phyloP scores from a whole-genome alignment of 2,888 invertebrate species.

The Allolobophora icterica region DNA sequence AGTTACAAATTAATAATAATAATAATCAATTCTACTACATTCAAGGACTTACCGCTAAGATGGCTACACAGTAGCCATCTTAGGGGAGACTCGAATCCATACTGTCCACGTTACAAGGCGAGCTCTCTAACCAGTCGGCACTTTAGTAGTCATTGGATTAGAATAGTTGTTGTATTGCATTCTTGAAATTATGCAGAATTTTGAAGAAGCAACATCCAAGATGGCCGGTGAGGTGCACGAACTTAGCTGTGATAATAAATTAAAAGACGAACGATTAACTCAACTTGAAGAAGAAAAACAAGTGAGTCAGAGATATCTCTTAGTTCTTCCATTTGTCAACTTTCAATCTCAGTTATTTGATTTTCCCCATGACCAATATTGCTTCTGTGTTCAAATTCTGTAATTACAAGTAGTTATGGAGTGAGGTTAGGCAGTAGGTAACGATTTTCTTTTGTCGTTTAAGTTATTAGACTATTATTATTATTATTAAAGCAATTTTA shows the following conservation, averaged over 20 bases:
- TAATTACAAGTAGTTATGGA: neutral
- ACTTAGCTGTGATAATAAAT: neutral
- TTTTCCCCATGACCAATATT: neutral
- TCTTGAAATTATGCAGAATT: neutral
- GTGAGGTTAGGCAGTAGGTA: neutral
- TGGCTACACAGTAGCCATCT: too few relatives aligned
- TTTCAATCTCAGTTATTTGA: neutral
- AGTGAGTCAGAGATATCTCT: neutral
- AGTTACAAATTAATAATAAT: too few relatives aligned
- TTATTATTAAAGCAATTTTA: too few relatives aligned
- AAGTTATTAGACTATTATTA: neutral
- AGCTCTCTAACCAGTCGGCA: too few relatives aligned
- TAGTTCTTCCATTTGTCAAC: neutral
- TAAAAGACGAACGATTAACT: conserved; percentile 1
- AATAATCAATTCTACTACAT: too few relatives aligned
- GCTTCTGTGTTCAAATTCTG: neutral
- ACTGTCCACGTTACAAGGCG: too few relatives aligned
- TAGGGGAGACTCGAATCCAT: too few relatives aligned
- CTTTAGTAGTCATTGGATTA: too few relatives aligned
- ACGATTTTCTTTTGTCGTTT: neutral
- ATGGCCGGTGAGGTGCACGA: neutral
- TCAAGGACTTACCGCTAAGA: too few relatives aligned
- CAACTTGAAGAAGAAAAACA: conserved; percentile 21
- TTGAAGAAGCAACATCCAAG: neutral
- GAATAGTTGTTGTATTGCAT: neutral